Conservation (phyloP, 2,888 invertebrate species). For the Dasysyrphus tricinctus region DNA sequence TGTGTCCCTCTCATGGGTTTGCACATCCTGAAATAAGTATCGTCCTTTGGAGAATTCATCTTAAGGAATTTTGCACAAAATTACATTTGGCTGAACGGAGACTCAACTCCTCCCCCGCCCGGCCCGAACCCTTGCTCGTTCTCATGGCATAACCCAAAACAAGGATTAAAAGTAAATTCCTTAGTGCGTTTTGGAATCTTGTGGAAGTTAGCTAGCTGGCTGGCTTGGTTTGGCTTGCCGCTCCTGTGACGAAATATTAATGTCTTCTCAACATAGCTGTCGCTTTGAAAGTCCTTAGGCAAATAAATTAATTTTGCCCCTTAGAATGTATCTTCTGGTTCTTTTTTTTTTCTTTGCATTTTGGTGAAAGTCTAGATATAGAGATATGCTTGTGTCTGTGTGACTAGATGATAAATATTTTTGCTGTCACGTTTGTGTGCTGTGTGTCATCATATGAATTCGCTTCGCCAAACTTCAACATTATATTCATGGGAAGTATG, state of each 20-base stretch:
- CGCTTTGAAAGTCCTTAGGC: conserved; percentile 71
- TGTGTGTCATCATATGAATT: conserved; percentile 63
- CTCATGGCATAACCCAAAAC: not conserved
- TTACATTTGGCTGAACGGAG: conserved; percentile 20
- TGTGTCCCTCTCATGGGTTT: not conserved
- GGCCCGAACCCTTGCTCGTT: not conserved
- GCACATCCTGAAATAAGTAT: conserved; percentile 32
- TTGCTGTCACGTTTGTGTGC: conserved; percentile 48
- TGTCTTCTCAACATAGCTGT: conserved; percentile 70
- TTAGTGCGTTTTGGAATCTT: conserved; percentile 41
- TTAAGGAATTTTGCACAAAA: conserved; percentile 47
- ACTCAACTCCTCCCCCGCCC: too few relatives aligned
- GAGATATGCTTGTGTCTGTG: not conserved
- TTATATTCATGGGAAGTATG: conserved; percentile 12
- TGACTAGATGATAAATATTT: conserved; percentile 58
- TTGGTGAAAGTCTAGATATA: not conserved
- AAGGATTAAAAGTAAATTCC: conserved; percentile 54
- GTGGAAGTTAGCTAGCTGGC: conserved; percentile 4
- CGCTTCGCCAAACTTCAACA: conserved; percentile 17
- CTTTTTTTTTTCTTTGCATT: not conserved
- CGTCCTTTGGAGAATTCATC: conserved; percentile 60
- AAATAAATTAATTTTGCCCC: conserved; percentile 74
- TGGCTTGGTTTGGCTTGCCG: conserved; percentile 26
- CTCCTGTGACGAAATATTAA: conserved; percentile 67
- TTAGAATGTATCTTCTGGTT: conserved; percentile 45